These are phyloP conservation scores for Herpetotheres cachinnans DNA, from an alignment of 2,113 vertebrate species.

Conservation along the genomic window DNA sequence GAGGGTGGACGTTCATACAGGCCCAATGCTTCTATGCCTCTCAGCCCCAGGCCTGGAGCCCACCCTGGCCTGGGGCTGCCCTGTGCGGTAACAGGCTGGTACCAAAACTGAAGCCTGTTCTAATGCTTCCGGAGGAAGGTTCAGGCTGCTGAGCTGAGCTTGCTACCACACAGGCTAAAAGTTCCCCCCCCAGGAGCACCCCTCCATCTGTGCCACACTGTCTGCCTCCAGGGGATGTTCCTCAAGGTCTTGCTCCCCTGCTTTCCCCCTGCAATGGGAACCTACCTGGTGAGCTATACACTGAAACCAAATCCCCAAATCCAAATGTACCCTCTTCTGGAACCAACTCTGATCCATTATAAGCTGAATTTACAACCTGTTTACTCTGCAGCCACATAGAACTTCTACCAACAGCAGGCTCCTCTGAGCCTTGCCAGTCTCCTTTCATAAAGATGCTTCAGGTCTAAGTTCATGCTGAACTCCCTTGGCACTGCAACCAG, in stretches of 20 bases:
- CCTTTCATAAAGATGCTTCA: neutral
- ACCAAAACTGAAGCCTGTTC: neutral
- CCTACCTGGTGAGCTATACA: neutral
- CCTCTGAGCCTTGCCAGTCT: neutral
- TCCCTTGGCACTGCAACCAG: fast-evolving
- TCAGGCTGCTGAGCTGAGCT: neutral
- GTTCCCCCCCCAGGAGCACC: neutral
- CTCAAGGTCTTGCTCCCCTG: neutral
- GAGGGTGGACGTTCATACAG: neutral
- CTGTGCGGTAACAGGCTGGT: fast-evolving
- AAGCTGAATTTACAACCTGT: neutral
- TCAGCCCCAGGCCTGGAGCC: neutral
- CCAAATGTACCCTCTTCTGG: neutral
- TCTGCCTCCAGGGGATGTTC: neutral
- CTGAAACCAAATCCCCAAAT: neutral
- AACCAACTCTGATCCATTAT: fast-evolving
- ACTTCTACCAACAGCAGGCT: neutral
- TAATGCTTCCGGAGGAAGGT: neutral
- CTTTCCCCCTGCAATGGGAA: neutral
- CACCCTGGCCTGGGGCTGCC: neutral
- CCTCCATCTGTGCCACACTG: fast-evolving
- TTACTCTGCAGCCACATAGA: neutral
- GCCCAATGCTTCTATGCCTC: neutral
- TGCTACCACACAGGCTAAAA: fast-evolving
- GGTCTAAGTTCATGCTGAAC: neutral